A percentile compares a stretch with the other conserved stretches of the same genome.
Conservation (phyloP, 2,888 invertebrate genomes). For the Caenorhabditis virilis region DNA sequence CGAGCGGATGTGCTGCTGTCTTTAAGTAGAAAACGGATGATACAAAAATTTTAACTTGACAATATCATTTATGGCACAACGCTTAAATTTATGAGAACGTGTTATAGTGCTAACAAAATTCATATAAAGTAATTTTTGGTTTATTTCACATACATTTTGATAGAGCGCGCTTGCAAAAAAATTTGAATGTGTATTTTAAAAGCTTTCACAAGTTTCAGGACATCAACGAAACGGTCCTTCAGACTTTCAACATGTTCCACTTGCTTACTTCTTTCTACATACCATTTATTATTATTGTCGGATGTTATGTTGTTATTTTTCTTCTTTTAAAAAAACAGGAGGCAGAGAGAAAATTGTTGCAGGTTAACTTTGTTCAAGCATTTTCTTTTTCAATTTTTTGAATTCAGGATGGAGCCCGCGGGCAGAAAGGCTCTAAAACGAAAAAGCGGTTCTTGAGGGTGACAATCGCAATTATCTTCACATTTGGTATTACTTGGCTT, state of each 20-base stretch:
- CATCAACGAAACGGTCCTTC: conserved; percentile 39
- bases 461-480: conserved; percentile 58
- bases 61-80: too few relatives aligned
- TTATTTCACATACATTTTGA: too few relatives aligned
- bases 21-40: too few relatives aligned
- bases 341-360: conserved; percentile 45
- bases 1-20: too few relatives aligned
- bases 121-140: too few relatives aligned
- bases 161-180: background rate
- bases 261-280: conserved; percentile 61
- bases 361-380: conserved; percentile 12
- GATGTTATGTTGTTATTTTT: conserved; percentile 57
- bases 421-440: conserved; percentile 39
- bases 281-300: conserved; percentile 54
- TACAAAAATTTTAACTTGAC: too few relatives aligned
- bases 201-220: conserved; percentile 14
- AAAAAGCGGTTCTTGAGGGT: conserved; percentile 56
- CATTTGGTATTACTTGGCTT: conserved; percentile 61
- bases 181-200: background rate
- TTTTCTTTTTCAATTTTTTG: background rate
- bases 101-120: too few relatives aligned
- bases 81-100: too few relatives aligned
- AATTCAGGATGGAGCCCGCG: conserved; percentile 39
- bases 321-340: conserved; percentile 46
- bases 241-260: conserved; percentile 58